These are phyloP conservation scores for Baryphthengus martii DNA, from an alignment of 2,113 vertebrate species.

Conservation along the genomic window DNA sequence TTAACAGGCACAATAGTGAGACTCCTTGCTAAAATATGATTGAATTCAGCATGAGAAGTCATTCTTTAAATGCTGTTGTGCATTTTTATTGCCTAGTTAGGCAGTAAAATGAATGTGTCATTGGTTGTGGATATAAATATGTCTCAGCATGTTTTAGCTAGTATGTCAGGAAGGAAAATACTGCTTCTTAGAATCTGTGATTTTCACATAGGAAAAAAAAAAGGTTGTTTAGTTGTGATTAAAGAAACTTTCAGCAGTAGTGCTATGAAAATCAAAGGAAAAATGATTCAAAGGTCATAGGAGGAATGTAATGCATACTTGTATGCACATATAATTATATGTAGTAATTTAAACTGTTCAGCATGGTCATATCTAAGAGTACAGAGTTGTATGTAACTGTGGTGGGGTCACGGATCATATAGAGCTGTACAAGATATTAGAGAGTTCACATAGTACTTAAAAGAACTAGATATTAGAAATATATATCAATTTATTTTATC, in stretches of 20 bases:
- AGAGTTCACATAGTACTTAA: neutral
- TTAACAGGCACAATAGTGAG: neutral
- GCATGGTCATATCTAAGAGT: neutral
- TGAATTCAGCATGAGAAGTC: neutral
- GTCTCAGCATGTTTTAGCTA: neutral
- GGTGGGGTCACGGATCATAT: neutral
- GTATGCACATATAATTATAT: neutral
- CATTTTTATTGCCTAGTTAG: neutral
- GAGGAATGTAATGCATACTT: neutral
- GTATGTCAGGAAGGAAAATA: neutral
- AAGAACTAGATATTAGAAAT: neutral
- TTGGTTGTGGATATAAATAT: neutral
- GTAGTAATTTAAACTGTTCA: neutral
- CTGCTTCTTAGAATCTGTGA: neutral
- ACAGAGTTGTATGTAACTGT: neutral
- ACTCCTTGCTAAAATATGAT: neutral
- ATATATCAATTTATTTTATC: neutral
- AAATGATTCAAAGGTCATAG: neutral
- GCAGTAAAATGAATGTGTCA: neutral
- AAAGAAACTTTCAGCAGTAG: neutral
- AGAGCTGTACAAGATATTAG: neutral
- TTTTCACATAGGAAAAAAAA: neutral
- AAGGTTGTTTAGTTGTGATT: neutral
- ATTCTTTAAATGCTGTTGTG: neutral
- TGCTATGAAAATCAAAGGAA: neutral